Percentiles rank a stretch among this genome's conserved stretches.
These are phyloP conservation scores for Cephonodes hylas DNA, from an alignment of 2,888 invertebrate genomes.

Conservation along the genomic window DNA sequence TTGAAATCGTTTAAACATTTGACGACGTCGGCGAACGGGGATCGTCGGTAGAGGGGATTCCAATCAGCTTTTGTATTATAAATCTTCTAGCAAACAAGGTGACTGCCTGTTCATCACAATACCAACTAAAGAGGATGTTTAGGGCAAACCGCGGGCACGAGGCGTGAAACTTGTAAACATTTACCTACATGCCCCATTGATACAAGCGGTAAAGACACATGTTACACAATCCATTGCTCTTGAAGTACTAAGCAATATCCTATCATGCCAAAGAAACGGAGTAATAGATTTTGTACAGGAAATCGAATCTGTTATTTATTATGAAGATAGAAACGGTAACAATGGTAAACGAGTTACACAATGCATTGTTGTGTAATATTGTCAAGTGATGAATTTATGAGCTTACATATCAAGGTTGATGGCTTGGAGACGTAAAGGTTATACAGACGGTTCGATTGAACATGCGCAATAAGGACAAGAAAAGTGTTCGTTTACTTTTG, in stretches of 20 bases:
- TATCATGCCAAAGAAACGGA: not conserved
- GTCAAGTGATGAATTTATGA: slow-evolving; percentile 36
- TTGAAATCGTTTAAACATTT: not conserved
- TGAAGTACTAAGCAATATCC: not conserved
- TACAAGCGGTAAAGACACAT: not conserved
- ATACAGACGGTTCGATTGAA: not conserved
- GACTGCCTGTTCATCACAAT: slow-evolving; percentile 14
- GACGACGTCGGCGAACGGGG: not conserved
- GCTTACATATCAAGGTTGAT: slow-evolving; percentile 17
- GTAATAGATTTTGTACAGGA: not conserved
- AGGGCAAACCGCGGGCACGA: slow-evolving; percentile 43
- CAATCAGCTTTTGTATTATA: not conserved
- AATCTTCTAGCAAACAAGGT: not conserved
- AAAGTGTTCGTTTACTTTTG: too few relatives aligned
- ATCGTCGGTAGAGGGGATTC: not conserved
- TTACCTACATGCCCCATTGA: not conserved
- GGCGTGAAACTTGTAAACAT: slow-evolving; percentile 33
- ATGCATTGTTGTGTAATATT: slow-evolving; percentile 30
- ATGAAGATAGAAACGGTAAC: not conserved
- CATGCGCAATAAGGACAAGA: too few relatives aligned
- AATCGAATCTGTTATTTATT: not conserved
- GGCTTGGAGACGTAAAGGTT: not conserved
- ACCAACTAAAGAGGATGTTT: slow-evolving; percentile 45
- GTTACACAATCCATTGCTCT: not conserved
- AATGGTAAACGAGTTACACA: not conserved